These are phyloP conservation scores for Scaptodrosophila lebanonensis DNA, from an alignment of 1,140 invertebrate species.

Conservation along the genomic window DNA sequence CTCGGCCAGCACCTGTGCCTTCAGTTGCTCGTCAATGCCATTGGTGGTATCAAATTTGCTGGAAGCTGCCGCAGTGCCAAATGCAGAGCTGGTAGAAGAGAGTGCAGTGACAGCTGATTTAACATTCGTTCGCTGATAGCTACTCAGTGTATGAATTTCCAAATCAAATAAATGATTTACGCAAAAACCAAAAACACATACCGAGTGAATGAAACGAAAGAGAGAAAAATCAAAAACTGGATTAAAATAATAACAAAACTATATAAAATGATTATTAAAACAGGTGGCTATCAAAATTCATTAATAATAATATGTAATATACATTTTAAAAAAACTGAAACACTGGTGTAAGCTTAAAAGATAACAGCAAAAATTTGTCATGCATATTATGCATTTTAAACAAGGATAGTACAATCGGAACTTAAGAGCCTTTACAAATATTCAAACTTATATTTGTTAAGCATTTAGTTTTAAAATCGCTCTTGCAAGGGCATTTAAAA, in stretches of 20 bases:
- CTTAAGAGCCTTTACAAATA: too few species aligned
- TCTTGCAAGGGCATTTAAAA: neutral
- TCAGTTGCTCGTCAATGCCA: slow-evolving; percentile 90
- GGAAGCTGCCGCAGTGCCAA: slow-evolving; percentile 87
- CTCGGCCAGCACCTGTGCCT: slow-evolving; percentile 92
- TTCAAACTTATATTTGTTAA: neutral
- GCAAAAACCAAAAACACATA: neutral
- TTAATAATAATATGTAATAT: slow-evolving; percentile 3
- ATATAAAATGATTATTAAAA: slow-evolving; percentile 26
- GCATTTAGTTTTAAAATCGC: too few species aligned
- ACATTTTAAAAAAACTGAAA: neutral
- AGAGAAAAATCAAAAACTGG: slow-evolving; percentile 7
- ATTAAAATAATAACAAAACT: slow-evolving; percentile 29
- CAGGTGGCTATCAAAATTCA: slow-evolving; percentile 16
- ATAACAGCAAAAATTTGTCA: too few species aligned
- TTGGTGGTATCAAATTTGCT: slow-evolving; percentile 85
- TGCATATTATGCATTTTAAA: too few species aligned
- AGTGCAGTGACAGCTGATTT: slow-evolving; percentile 93
- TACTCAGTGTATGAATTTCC: slow-evolving; percentile 76
- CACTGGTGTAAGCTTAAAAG: too few species aligned
- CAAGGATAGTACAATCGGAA: too few species aligned
- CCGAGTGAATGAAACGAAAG: slow-evolving; percentile 4
- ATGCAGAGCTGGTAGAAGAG: slow-evolving; percentile 91
- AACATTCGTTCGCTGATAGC: slow-evolving; percentile 88
- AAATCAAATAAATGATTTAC: neutral